Conservation (phyloP, 2,888 invertebrate species). For the Lucinisca nassula region DNA sequence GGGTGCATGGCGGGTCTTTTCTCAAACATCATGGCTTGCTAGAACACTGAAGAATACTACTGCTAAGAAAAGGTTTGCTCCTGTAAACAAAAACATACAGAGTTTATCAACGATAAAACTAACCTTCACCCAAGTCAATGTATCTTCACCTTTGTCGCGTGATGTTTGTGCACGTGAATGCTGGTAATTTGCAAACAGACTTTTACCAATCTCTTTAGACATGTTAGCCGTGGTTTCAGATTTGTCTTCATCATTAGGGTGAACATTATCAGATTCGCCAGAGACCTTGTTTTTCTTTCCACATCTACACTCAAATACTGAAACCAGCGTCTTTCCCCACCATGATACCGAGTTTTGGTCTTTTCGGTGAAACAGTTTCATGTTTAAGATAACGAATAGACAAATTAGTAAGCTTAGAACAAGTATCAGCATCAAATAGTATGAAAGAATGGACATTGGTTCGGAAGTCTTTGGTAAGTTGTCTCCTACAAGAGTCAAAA, state of each 20-base stretch:
- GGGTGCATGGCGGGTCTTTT: no score
- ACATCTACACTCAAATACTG: not conserved
- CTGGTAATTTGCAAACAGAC: not conserved
- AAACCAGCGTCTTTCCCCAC: not conserved
- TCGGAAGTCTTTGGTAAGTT: not conserved
- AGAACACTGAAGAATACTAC: not conserved
- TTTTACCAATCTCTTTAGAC: not conserved
- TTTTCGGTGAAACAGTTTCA: not conserved
- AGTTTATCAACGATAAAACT: not conserved
- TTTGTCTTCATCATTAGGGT: not conserved
- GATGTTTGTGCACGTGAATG: not conserved
- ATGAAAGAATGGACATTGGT: not conserved
- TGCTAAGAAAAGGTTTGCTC: not conserved
- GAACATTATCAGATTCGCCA: not conserved
- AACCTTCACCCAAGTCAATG: not conserved
- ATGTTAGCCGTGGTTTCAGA: not conserved
- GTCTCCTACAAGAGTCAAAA: not conserved
- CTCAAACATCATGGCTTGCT: no score
- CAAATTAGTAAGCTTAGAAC: not conserved
- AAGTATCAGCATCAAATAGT: not conserved
- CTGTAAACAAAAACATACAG: not conserved
- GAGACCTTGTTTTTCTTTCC: not conserved
- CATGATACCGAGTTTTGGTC: not conserved
- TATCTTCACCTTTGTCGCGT: not conserved
- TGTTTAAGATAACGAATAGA: not conserved